Conservation (phyloP, 2,797 vertebrate species). For the Poecilia picta region DNA sequence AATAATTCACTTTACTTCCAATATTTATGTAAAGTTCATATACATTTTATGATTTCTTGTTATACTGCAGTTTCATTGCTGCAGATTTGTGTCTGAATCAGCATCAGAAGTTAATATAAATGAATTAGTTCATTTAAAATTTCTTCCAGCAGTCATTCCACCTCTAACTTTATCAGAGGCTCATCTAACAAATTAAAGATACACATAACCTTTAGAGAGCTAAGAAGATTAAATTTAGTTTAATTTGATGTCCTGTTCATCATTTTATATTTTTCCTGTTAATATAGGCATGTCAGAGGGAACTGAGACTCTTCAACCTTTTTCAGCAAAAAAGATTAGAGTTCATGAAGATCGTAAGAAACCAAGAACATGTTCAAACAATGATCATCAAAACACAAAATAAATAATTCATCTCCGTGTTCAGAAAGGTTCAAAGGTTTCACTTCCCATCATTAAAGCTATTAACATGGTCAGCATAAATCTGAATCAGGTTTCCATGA, state of each 20-base stretch:
- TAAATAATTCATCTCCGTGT: background rate
- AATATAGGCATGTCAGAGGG: background rate
- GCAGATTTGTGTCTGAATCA: background rate
- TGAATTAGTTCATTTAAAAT: background rate
- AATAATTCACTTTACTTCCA: background rate
- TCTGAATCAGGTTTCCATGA: background rate
- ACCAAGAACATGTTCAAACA: background rate
- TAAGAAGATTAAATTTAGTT: background rate
- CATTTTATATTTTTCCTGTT: background rate
- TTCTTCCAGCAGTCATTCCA: background rate
- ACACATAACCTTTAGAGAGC: background rate
- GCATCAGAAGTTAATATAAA: background rate
- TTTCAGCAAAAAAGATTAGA: background rate
- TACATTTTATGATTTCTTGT: background rate
- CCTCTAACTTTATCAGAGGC: background rate
- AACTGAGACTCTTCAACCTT: background rate
- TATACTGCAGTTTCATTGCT: background rate
- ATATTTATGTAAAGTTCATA: background rate
- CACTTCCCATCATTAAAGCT: background rate
- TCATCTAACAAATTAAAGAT: background rate
- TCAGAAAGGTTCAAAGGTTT: constrained; percentile 1
- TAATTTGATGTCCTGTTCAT: background rate
- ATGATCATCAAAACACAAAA: background rate
- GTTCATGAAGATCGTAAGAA: background rate
- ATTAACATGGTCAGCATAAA: background rate